Evolutionary conservation across 2,888 invertebrate genomes (phyloP).

Genomic region (Hanleya hanleyi): DNA sequence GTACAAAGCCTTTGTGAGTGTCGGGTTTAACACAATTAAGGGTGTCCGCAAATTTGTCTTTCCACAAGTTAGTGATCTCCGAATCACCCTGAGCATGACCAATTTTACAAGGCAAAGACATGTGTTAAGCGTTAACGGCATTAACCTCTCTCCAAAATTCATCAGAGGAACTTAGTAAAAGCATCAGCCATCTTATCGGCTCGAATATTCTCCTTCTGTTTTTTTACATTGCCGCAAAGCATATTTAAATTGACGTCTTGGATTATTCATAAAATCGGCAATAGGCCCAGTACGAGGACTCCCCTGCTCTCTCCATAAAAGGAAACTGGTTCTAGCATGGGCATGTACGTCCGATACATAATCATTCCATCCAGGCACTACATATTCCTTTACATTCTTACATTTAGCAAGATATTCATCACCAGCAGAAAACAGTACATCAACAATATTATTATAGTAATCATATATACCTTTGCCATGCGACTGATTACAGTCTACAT

Average conservation of each 20-base stretch:
- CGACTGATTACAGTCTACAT: background rate
- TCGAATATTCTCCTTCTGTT: no score
- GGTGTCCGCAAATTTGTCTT: background rate
- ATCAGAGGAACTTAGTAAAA: no score
- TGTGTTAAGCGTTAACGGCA: background rate
- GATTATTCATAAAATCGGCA: no score
- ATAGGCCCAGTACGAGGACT: no score
- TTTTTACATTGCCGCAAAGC: no score
- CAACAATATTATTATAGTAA: background rate
- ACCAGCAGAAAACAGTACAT: background rate
- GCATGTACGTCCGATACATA: no score
- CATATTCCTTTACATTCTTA: background rate
- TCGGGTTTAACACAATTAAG: background rate
- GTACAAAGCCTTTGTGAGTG: background rate
- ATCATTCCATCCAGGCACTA: background rate
- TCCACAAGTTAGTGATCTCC: background rate
- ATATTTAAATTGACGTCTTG: no score
- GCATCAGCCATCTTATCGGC: no score
- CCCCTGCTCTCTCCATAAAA: no score
- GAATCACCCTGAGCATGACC: background rate
- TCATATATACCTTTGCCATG: background rate
- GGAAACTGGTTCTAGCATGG: no score
- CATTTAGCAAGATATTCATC: background rate
- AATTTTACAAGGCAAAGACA: background rate
- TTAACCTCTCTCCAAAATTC: background rate